Conservation (phyloP, 2,797 vertebrate genomes). For the Acipenser oxyrinchus region DNA sequence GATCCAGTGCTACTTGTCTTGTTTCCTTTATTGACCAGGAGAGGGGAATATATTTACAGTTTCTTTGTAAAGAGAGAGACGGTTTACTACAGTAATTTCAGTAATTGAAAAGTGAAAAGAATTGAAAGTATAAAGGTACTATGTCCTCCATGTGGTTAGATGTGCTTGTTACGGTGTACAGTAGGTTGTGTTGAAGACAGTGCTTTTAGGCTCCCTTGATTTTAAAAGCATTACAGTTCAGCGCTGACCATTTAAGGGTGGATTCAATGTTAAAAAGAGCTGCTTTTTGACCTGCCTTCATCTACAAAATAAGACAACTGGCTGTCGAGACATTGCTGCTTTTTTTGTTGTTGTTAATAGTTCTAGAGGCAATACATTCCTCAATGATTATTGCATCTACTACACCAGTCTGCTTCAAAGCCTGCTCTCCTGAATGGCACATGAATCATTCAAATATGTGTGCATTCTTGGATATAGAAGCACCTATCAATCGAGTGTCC, state of each 20-base stretch:
- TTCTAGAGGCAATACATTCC: too few relatives aligned
- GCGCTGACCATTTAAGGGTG: too few relatives aligned
- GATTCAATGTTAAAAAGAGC: too few relatives aligned
- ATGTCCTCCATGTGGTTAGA: background rate
- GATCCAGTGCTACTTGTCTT: background rate
- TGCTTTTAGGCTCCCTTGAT: too few relatives aligned
- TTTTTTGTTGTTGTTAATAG: too few relatives aligned
- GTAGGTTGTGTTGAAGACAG: background rate
- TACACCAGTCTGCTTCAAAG: too few relatives aligned
- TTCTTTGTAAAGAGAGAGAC: background rate
- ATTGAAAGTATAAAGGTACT: background rate
- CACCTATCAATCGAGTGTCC: too few relatives aligned
- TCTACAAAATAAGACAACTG: background rate
- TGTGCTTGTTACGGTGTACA: background rate
- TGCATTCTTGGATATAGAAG: too few relatives aligned
- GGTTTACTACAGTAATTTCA: background rate
- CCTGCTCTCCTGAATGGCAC: too few relatives aligned
- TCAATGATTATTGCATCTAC: too few relatives aligned
- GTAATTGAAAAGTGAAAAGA: background rate
- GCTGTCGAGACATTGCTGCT: background rate
- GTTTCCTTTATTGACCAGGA: background rate
- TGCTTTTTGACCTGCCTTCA: background rate
- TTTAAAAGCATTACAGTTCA: too few relatives aligned
- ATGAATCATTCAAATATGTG: too few relatives aligned
- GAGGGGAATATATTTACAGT: background rate